These are phyloP conservation scores for Lacanobia wlatinum DNA, from an alignment of 2,888 invertebrate genomes.

Conservation along the genomic window DNA sequence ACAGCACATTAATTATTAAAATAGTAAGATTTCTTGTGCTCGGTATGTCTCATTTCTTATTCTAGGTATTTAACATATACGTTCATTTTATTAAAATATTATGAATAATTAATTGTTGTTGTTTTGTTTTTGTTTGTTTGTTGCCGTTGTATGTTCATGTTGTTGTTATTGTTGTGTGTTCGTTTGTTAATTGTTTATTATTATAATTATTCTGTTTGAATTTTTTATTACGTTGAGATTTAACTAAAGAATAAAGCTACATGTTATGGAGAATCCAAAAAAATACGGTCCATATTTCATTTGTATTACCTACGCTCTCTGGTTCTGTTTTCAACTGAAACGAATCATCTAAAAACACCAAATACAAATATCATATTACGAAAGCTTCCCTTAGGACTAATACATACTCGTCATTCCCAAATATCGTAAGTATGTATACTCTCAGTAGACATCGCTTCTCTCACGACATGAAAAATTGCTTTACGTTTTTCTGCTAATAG, in stretches of 20 bases:
- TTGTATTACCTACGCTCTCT: not conserved
- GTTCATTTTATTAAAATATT: too few relatives aligned
- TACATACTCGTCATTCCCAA: slow-evolving; percentile 21
- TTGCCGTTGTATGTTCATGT: too few relatives aligned
- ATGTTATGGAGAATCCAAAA: not conserved
- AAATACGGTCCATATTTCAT: not conserved
- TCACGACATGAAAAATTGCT: slow-evolving; percentile 29
- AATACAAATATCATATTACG: slow-evolving; percentile 12
- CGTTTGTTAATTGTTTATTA: too few relatives aligned
- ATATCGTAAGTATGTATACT: not conserved
- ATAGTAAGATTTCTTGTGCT: too few relatives aligned
- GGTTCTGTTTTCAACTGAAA: not conserved
- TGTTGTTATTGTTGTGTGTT: too few relatives aligned
- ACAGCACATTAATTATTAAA: too few relatives aligned
- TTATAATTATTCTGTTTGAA: too few relatives aligned
- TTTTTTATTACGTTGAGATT: not conserved
- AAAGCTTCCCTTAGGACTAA: slow-evolving; percentile 6
- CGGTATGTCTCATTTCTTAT: too few relatives aligned
- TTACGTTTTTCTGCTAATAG: slow-evolving; percentile 24
- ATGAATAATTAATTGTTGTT: too few relatives aligned
- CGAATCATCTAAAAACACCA: slow-evolving; percentile 9
- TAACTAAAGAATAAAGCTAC: not conserved
- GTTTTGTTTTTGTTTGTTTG: too few relatives aligned
- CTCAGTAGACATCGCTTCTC: not conserved
- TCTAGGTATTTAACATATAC: too few relatives aligned